Evolutionary conservation across 2,888 invertebrate genomes (phyloP), one percentile per base, ranked within the genome.

Genomic region (Xylocampa areola): DNA sequence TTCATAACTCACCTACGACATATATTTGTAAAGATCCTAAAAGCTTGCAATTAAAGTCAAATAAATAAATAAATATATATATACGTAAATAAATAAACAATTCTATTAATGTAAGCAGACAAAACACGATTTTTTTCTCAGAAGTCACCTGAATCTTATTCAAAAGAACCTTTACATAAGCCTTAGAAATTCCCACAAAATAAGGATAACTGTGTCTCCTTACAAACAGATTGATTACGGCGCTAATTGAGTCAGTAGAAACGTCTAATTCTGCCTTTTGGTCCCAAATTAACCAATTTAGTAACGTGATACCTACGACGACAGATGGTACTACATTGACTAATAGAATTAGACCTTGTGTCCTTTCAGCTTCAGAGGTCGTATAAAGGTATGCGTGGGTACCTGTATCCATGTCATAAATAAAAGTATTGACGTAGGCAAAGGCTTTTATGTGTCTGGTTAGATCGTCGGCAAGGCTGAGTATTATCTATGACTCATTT

Each of bases 381-480:
- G 40, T 33, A 7, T 49, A 44, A 19, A 40, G 32, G 30, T 44
- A 55, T 14, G 35, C 10, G 17, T 39, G 14, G 11, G 33, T 43
- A 49, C 35, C 17, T 49, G 33, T 43, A 48, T 41, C 41, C 50
- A 53, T 36, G 35, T 49, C 23, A 17, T 16, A 14, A 33, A 40
- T 27, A 39, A 51, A 49, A 21, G 14, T 37, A 59, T 48, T 23
- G 43, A 50, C 13, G 27, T 29, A n/a, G n/a, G n/a, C n/a, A 44
- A 30, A 23, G 13, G 14, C 7, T 68, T 73, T 74, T 59, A 70
- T 54, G 30, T 19, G 72, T 60, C 55, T 62, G 36, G 44, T 59
- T 59, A 43, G 23, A 33, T 29, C 37, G 41, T 11, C 6, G 11
- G 11, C 35, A 30, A 40, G 49, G 10, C 16, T 27, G 10, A n/a